Percentiles rank a stretch among this genome's conserved stretches.
phyloP scores from a whole-genome alignment of 2,888 invertebrate species.

The Galerucella nymphaeae region DNA sequence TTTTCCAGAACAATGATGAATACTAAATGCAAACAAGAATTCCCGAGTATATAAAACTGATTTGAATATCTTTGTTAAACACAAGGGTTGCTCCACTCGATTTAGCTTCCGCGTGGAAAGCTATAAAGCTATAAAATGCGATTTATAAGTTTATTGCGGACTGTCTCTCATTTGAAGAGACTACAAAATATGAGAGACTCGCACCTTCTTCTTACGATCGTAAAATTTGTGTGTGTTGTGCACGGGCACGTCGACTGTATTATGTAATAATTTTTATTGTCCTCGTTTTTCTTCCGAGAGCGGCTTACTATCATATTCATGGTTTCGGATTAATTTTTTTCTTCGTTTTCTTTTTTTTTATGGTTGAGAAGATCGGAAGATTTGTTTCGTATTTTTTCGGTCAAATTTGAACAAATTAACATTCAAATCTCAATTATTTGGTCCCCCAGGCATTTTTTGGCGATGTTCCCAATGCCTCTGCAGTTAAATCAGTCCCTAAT shows the following conservation, averaged over 20 bases:
- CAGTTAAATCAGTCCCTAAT: no score
- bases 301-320: not conserved
- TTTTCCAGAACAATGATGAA: conserved; percentile 32
- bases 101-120: conserved; percentile 58
- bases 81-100: conserved; percentile 56
- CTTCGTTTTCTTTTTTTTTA: not conserved
- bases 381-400: no score
- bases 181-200: conserved; percentile 50
- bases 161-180: conserved; percentile 53
- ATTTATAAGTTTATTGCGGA: conserved; percentile 63
- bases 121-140: conserved; percentile 64
- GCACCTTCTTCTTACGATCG: conserved; percentile 44
- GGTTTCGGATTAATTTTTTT: not conserved
- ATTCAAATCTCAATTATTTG: no score
- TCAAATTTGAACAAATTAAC: no score
- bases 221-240: conserved; percentile 24
- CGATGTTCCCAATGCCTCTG: no score
- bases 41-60: conserved; percentile 45
- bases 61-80: conserved; percentile 59
- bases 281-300: conserved; percentile 14
- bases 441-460: no score
- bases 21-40: conserved; percentile 37
- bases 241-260: conserved; percentile 40
- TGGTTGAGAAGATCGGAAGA: not conserved
- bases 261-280: conserved; percentile 48